Evolutionary conservation across 2,113 vertebrate genomes (phyloP).

Genomic region (Melanotaenia duboulayi): DNA sequence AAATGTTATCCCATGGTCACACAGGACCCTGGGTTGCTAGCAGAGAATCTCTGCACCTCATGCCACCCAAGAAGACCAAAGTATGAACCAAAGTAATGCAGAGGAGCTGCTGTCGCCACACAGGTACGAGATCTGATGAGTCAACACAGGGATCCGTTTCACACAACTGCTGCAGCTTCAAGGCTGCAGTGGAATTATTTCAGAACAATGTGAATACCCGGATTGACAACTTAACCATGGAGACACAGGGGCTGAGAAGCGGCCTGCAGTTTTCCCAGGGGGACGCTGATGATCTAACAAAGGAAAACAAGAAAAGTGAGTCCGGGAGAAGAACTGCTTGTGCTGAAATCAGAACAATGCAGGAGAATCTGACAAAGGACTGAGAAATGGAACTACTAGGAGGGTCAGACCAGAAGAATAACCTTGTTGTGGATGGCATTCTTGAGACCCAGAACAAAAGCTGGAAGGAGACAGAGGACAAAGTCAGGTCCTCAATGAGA

Average conservation of each 20-base stretch:
- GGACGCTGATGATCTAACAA: background rate
- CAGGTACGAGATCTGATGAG: background rate
- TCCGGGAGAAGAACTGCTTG: too few species aligned
- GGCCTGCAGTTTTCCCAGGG: background rate
- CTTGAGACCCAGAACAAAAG: background rate
- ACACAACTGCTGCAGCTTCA: background rate
- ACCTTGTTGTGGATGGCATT: slow-evolving; percentile 6
- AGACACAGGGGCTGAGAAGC: background rate
- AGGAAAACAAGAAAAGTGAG: too few species aligned
- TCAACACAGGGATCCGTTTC: background rate
- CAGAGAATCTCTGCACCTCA: too few species aligned
- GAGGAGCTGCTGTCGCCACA: background rate
- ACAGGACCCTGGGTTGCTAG: too few species aligned
- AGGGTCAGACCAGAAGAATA: background rate
- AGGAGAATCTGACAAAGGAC: too few species aligned
- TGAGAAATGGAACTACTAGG: background rate
- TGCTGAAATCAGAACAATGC: too few species aligned
- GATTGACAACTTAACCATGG: background rate
- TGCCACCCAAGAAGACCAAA: background rate
- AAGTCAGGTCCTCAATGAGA: background rate
- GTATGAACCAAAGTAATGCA: background rate
- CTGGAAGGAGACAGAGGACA: background rate
- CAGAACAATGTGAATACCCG: background rate
- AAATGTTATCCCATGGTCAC: too few species aligned
- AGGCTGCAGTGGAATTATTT: background rate